Conservation (phyloP, 2,888 invertebrate genomes). For the Drosophila picticornis region DNA sequence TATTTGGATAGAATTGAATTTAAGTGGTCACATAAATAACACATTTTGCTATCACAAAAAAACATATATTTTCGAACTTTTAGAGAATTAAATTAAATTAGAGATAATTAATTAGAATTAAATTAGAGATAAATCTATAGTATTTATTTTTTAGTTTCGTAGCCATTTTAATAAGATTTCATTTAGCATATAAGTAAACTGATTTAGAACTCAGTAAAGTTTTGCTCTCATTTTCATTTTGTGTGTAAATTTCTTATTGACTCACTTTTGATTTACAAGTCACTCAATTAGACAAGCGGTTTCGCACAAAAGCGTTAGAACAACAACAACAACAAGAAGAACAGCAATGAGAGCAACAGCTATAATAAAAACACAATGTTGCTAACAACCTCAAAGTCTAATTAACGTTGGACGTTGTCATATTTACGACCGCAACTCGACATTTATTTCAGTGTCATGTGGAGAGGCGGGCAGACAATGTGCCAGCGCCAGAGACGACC, state of each 20-base stretch:
- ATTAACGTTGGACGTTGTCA: constrained; percentile 51
- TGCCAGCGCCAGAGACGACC: constrained; percentile 41
- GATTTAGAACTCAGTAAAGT: neutral
- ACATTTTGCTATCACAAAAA: neutral
- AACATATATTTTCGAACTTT: neutral
- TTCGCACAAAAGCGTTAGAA: neutral
- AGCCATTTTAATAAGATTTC: neutral
- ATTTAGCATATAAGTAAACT: neutral
- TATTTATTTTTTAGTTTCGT: rapidly evolving
- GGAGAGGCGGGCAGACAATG: constrained; percentile 12
- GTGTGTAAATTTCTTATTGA: neutral
- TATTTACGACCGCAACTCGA: constrained; percentile 66
- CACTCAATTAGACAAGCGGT: constrained; percentile 15
- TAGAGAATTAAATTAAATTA: no score
- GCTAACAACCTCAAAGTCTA: constrained; percentile 49
- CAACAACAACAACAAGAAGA: neutral
- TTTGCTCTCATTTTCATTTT: neutral
- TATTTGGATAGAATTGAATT: neutral
- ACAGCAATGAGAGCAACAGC: neutral
- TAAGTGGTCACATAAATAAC: neutral
- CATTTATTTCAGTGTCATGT: constrained; percentile 47
- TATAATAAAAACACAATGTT: constrained; percentile 10
- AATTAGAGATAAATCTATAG: neutral
- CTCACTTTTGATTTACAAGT: constrained; percentile 9
- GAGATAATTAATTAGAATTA: neutral